phyloP scores from a whole-genome alignment of 2,888 invertebrate species.

The Drosophila siamana region DNA sequence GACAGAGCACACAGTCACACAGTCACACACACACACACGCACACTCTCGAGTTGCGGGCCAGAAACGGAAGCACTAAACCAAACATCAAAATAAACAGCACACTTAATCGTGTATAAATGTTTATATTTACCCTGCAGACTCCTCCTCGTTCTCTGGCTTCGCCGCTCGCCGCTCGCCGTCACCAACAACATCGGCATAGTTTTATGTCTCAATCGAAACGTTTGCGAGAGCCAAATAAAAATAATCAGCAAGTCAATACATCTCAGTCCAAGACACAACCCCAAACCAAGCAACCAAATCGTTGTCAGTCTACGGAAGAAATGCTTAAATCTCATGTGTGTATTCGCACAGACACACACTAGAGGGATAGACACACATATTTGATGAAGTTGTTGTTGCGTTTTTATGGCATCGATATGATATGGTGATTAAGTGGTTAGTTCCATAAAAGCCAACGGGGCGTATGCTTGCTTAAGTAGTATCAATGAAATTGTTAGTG shows the following conservation, averaged over 20 bases:
- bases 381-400: constrained; percentile 28
- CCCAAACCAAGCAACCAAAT: neutral
- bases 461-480: constrained; percentile 17
- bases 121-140: constrained; percentile 65
- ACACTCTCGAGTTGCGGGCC: constrained; percentile 7
- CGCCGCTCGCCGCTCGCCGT: constrained; percentile 7
- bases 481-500: constrained; percentile 40
- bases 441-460: constrained; percentile 57
- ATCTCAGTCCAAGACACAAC: constrained; percentile 1
- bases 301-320: constrained; percentile 43
- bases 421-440: constrained; percentile 59
- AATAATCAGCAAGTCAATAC: constrained; percentile 79
- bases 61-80: constrained; percentile 76
- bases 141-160: constrained; percentile 5
- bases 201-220: constrained; percentile 77
- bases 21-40: constrained; percentile 1
- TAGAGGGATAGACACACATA: neutral
- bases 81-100: constrained; percentile 81
- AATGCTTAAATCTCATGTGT: constrained; percentile 52
- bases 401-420: constrained; percentile 52
- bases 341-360: constrained; percentile 5
- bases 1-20: constrained; percentile 6
- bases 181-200: constrained; percentile 53
- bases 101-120: constrained; percentile 81
- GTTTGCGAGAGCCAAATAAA: constrained; percentile 74